These are phyloP conservation scores for Scomber colias DNA, from an alignment of 2,113 vertebrate genomes.

Conservation along the genomic window DNA sequence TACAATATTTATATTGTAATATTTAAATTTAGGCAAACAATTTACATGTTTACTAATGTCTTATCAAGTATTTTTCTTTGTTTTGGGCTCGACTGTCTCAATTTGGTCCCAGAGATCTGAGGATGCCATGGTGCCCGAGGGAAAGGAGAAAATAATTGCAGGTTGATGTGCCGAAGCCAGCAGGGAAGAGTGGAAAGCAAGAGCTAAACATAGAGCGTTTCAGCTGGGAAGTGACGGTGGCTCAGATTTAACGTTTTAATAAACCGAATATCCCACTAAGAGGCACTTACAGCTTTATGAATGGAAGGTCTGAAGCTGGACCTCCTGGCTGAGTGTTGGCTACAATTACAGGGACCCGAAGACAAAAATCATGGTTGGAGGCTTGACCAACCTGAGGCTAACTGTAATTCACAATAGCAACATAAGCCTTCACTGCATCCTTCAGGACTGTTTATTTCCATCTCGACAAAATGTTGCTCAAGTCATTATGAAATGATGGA, in stretches of 20 bases:
- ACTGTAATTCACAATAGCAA: constrained; percentile 69
- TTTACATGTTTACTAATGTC: background rate
- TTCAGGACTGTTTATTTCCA: constrained; percentile 24
- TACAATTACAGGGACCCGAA: constrained; percentile 77
- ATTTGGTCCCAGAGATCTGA: constrained; percentile 43
- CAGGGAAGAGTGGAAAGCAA: constrained; percentile 61
- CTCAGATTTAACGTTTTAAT: constrained; percentile 82
- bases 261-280: constrained; percentile 83
- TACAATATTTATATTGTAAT: background rate
- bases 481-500: constrained; percentile 58
- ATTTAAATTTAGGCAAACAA: too few relatives aligned
- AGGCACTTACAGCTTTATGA: constrained; percentile 79
- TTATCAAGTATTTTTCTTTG: background rate
- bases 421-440: constrained; percentile 40
- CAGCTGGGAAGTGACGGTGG: constrained; percentile 70
- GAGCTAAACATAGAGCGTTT: constrained; percentile 78
- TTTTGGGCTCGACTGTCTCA: constrained; percentile 10
- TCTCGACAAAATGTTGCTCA: constrained; percentile 24
- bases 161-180: constrained; percentile 69
- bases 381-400: constrained; percentile 63
- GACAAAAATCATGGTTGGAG: constrained; percentile 72
- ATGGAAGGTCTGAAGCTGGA: constrained; percentile 72
- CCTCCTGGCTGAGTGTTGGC: constrained; percentile 67
- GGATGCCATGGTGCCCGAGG: constrained; percentile 45
- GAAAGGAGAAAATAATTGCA: constrained; percentile 73